Conservation (phyloP, 1,140 invertebrate genomes). For the Drosophila leontia region DNA sequence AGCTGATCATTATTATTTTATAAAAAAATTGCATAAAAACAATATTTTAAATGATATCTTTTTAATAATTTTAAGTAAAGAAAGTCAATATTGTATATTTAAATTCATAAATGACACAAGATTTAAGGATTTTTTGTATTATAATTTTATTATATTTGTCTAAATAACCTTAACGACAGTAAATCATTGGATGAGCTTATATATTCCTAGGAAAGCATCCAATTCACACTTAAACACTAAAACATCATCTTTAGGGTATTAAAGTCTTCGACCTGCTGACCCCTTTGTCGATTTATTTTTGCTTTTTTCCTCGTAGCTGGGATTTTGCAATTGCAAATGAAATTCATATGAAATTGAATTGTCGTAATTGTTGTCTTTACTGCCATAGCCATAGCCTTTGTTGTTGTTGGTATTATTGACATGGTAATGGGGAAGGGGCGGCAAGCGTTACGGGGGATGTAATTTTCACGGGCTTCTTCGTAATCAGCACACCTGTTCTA, state of each 20-base stretch:
- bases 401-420: neutral
- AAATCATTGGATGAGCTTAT: too few species aligned
- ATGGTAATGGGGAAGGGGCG: conserved; percentile 4
- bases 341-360: conserved; percentile 76
- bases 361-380: conserved; percentile 33
- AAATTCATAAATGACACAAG: too few species aligned
- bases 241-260: conserved; percentile 12
- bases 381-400: neutral
- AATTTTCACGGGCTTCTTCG: conserved; percentile 74
- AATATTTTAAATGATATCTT: too few species aligned
- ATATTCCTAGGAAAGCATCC: neutral
- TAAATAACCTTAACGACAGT: too few species aligned
- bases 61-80: too few species aligned
- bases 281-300: neutral
- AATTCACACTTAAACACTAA: neutral
- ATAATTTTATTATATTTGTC: too few species aligned
- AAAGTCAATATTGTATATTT: too few species aligned
- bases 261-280: conserved; percentile 12
- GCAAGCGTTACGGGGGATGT: conserved; percentile 13
- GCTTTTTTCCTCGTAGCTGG: conserved; percentile 23
- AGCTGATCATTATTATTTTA: too few species aligned
- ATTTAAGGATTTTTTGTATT: too few species aligned
- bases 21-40: too few species aligned
- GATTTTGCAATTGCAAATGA: conserved; percentile 70
- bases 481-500: conserved; percentile 78